A percentile compares a stretch with the other conserved stretches of the same genome.
Evolutionary conservation across 2,888 invertebrate genomes (phyloP).

Genomic region (Orthosia incerta): DNA sequence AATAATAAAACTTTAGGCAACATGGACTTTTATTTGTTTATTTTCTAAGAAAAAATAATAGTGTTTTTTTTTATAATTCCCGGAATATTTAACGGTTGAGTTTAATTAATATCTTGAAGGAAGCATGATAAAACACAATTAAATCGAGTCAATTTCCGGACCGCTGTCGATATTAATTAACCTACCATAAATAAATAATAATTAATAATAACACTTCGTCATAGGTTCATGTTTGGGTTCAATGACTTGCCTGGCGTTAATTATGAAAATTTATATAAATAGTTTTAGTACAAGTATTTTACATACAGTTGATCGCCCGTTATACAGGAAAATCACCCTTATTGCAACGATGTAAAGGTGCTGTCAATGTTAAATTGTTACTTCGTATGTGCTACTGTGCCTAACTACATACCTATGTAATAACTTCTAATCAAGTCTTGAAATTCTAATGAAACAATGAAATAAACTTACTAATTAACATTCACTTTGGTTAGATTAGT

Average conservation of each 20-base stretch:
- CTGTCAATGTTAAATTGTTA: not conserved
- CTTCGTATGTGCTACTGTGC: not conserved
- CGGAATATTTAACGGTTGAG: constrained; percentile 5
- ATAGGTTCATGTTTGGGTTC: constrained; percentile 37
- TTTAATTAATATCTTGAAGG: constrained; percentile 3
- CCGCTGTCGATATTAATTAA: constrained; percentile 31
- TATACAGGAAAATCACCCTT: not conserved
- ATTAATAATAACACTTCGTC: constrained; percentile 23
- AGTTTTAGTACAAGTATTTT: constrained; percentile 6
- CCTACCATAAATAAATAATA: constrained; percentile 13
- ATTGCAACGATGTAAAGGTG: not conserved
- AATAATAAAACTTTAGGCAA: not conserved
- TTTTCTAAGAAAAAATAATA: not conserved
- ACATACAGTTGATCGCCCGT: not conserved
- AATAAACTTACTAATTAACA: constrained; percentile 15
- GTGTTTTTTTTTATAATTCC: not conserved
- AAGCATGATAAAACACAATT: constrained; percentile 17
- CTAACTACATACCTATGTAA: constrained; percentile 1
- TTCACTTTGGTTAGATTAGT: constrained; percentile 24
- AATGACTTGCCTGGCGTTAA: constrained; percentile 20
- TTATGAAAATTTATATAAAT: constrained; percentile 17
- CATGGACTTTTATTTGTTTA: too few relatives aligned
- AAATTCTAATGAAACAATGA: constrained; percentile 44
- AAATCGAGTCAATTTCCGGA: constrained; percentile 36
- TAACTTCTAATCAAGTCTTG: constrained; percentile 20